These are phyloP conservation scores for Drosophila pallidifrons DNA, from an alignment of 1,140 invertebrate species.

Conservation along the genomic window DNA sequence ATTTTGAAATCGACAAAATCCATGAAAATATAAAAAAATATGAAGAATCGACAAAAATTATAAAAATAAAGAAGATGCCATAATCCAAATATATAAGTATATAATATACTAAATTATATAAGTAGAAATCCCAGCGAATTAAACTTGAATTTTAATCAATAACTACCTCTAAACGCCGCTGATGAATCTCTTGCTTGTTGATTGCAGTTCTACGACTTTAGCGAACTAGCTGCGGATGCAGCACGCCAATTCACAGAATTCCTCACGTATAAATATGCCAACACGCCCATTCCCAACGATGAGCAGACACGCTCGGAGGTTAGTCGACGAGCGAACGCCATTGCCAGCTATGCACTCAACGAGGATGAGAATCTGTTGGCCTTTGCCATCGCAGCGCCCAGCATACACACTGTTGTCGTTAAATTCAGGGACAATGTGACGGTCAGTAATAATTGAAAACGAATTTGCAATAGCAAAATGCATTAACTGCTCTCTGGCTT, in stretches of 20 bases:
- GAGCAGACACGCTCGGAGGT: conserved; percentile 72
- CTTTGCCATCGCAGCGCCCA: conserved; percentile 83
- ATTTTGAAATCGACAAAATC: too few species aligned
- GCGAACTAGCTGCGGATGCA: conserved; percentile 76
- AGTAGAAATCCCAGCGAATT: too few species aligned
- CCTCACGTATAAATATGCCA: conserved; percentile 74
- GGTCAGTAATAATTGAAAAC: conserved; percentile 44
- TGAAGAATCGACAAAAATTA: too few species aligned
- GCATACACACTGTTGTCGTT: conserved; percentile 83
- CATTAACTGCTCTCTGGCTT: neutral
- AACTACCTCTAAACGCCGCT: neutral
- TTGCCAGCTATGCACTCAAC: conserved; percentile 78
- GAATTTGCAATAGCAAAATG: neutral
- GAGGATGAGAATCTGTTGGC: conserved; percentile 84
- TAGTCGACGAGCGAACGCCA: conserved; percentile 72
- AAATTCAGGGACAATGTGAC: conserved; percentile 84
- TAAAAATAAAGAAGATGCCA: too few species aligned
- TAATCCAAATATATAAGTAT: too few species aligned
- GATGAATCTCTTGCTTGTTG: neutral
- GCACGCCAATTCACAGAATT: conserved; percentile 83
- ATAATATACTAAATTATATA: too few species aligned
- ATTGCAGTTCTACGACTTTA: conserved; percentile 80
- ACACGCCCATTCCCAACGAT: conserved; percentile 68
- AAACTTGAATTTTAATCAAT: too few species aligned
- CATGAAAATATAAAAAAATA: too few species aligned